These are phyloP conservation scores for Agrenia bidenticulata DNA, from an alignment of 2,888 invertebrate genomes.

Conservation along the genomic window DNA sequence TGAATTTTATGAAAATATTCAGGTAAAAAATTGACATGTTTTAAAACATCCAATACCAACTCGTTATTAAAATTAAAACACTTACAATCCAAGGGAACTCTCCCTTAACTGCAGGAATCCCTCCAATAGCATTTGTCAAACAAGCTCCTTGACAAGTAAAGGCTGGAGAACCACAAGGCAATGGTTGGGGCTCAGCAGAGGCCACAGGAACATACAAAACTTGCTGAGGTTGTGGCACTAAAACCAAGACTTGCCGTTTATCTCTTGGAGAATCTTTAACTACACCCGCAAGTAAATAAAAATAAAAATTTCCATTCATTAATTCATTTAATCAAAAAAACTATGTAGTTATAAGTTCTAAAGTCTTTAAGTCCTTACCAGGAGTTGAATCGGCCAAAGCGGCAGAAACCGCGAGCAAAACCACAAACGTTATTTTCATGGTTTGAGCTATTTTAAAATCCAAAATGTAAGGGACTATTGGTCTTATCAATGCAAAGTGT, in stretches of 20 bases:
- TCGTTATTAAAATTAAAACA: background rate
- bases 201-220: slow-evolving; percentile 16
- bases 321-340: background rate
- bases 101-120: slow-evolving; percentile 34
- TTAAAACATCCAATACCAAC: background rate
- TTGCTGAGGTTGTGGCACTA: slow-evolving; percentile 29
- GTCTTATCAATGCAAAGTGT: background rate
- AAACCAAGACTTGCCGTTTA: slow-evolving; percentile 35
- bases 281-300: no score
- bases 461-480: background rate
- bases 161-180: slow-evolving; percentile 34
- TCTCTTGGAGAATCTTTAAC: slow-evolving; percentile 17
- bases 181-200: slow-evolving; percentile 13
- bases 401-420: slow-evolving; percentile 25
- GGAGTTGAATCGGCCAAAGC: slow-evolving; percentile 26
- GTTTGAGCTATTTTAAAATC: no score
- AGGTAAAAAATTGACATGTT: no score
- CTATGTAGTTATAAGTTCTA: no score
- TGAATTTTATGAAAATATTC: no score
- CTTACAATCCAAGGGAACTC: slow-evolving; percentile 40
- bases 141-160: slow-evolving; percentile 36
- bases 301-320: background rate
- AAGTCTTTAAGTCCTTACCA: no score
- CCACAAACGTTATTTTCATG: slow-evolving; percentile 27
- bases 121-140: slow-evolving; percentile 27